Evolutionary conservation across 2,888 invertebrate genomes (phyloP).

Genomic region (Imbricaverruca yamaguchii): DNA sequence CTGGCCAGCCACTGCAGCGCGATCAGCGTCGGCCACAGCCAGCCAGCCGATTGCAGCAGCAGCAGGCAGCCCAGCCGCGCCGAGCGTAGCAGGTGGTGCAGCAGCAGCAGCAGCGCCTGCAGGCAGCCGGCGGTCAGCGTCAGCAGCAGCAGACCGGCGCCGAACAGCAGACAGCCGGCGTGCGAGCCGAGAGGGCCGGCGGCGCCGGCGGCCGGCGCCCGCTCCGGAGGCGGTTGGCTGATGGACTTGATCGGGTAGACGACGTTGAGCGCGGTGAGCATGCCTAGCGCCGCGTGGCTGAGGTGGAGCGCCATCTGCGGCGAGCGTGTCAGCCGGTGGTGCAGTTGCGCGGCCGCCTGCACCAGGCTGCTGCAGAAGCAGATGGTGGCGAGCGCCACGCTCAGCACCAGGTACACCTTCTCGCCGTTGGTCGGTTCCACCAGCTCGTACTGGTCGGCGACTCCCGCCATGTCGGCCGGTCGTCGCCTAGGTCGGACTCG

Average conservation of each 20-base stretch:
- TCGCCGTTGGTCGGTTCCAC: slow-evolving; percentile 32
- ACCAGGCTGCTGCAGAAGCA: slow-evolving; percentile 35
- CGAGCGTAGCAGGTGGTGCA: neutral
- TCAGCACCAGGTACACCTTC: slow-evolving; percentile 34
- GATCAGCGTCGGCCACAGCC: slow-evolving; percentile 13
- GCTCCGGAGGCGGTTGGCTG: slow-evolving; percentile 11
- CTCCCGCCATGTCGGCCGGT: too few relatives aligned
- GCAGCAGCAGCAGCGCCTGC: slow-evolving; percentile 12
- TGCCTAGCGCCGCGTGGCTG: neutral
- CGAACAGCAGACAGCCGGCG: neutral
- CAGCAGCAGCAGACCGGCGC: slow-evolving; percentile 17
- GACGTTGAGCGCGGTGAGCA: neutral
- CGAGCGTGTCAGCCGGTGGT: neutral
- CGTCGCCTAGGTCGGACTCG: too few relatives aligned
- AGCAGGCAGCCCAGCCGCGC: neutral
- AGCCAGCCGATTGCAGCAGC: neutral
- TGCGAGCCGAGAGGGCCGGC: neutral
- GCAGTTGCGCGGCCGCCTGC: slow-evolving; percentile 26
- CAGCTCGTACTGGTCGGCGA: neutral
- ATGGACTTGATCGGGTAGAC: slow-evolving; percentile 16
- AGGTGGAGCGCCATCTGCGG: slow-evolving; percentile 8
- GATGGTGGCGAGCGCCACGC: slow-evolving; percentile 35
- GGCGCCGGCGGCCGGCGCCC: neutral
- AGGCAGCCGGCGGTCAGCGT: neutral
- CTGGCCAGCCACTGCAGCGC: neutral